Conservation (phyloP, 1,140 invertebrate species). For the Tenebrio molitor region DNA sequence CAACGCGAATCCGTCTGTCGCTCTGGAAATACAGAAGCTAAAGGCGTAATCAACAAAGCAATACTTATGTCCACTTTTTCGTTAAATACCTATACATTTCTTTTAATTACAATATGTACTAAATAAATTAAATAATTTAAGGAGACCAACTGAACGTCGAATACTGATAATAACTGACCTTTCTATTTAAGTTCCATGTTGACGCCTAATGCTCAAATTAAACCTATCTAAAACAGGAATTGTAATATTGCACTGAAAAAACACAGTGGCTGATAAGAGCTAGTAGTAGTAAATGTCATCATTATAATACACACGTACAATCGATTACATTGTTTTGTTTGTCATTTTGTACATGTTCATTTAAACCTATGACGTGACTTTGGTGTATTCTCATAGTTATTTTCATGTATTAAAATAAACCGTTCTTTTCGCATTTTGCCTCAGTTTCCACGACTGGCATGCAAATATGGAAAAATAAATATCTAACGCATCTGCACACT, state of each 20-base stretch:
- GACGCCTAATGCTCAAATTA: conserved; percentile 11
- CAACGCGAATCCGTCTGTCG: not conserved
- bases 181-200: conserved; percentile 32
- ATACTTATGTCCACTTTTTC: conserved; percentile 49
- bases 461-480: conserved; percentile 46
- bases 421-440: conserved; percentile 24
- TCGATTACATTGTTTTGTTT: conserved; percentile 42
- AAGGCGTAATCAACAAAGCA: conserved; percentile 53
- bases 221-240: conserved; percentile 43
- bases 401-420: conserved; percentile 46
- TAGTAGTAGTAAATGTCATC: conserved; percentile 41
- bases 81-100: conserved; percentile 57
- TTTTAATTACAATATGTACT: conserved; percentile 59
- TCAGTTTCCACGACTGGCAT: not conserved
- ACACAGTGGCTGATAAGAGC: conserved; percentile 46
- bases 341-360: conserved; percentile 56
- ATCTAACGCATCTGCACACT: conserved; percentile 49
- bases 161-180: conserved; percentile 66
- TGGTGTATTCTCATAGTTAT: conserved; percentile 54
- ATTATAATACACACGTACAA: conserved; percentile 47
- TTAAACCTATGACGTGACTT: conserved; percentile 55
- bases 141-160: conserved; percentile 62
- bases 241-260: conserved; percentile 58
- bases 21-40: conserved; percentile 50
- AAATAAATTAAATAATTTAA: conserved; percentile 64